A percentile compares a stretch with the other conserved stretches of the same genome.
These are phyloP conservation scores for Hemistola chrysoprasaria DNA, from an alignment of 2,888 invertebrate species.

Conservation along the genomic window DNA sequence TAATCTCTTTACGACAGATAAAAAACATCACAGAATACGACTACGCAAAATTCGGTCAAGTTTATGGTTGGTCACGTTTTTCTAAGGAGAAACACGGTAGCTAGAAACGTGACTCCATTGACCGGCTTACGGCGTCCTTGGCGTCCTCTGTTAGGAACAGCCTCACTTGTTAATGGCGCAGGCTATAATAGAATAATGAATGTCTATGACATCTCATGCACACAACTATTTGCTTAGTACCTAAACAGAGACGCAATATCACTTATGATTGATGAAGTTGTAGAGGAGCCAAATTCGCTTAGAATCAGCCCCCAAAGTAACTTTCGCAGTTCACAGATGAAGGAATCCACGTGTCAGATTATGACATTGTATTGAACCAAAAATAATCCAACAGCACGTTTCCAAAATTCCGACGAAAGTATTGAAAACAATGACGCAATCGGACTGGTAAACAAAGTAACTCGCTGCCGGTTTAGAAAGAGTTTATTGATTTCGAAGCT, in stretches of 20 bases:
- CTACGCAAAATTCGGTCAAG: slow-evolving; percentile 47
- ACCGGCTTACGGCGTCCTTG: slow-evolving; percentile 62
- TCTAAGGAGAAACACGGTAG: slow-evolving; percentile 35
- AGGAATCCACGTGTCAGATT: slow-evolving; percentile 43
- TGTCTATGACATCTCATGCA: slow-evolving; percentile 39
- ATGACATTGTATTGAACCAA: slow-evolving; percentile 44
- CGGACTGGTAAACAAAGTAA: slow-evolving; percentile 16
- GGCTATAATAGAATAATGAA: slow-evolving; percentile 56
- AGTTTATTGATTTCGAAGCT: slow-evolving; percentile 13
- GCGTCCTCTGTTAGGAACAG: slow-evolving; percentile 44
- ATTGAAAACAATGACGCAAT: slow-evolving; percentile 35
- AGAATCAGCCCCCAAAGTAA: background rate
- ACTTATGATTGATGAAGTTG: slow-evolving; percentile 4
- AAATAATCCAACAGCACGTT: slow-evolving; percentile 47
- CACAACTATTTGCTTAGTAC: no score
- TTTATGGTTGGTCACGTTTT: slow-evolving; percentile 37
- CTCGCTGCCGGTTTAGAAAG: slow-evolving; percentile 5
- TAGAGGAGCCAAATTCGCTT: slow-evolving; percentile 27
- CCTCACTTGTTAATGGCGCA: slow-evolving; percentile 47
- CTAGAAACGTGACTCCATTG: slow-evolving; percentile 53
- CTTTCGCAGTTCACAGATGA: slow-evolving; percentile 37
- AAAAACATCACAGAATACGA: slow-evolving; percentile 54
- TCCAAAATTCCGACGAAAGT: slow-evolving; percentile 33
- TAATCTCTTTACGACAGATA: slow-evolving; percentile 68
- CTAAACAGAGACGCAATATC: no score